Conservation (phyloP, 2,888 invertebrate genomes). For the Synanthedon vespiformis region DNA sequence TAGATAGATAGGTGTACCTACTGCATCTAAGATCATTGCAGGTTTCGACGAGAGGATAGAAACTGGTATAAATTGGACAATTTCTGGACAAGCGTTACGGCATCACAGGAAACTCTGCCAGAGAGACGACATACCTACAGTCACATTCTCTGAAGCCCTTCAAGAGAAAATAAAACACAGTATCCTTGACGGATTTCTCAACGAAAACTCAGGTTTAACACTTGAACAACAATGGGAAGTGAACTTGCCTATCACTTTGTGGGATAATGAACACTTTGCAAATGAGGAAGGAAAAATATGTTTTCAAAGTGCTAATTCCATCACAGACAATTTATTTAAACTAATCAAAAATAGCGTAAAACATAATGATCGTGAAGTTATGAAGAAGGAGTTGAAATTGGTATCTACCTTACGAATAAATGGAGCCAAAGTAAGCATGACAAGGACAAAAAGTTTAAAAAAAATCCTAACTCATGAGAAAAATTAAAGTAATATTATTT, state of each 20-base stretch:
- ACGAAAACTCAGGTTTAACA: slow-evolving; percentile 29
- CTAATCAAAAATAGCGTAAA: slow-evolving; percentile 36
- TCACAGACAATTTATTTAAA: slow-evolving; percentile 37
- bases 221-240: slow-evolving; percentile 46
- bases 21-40: slow-evolving; percentile 9
- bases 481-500: too few relatives aligned
- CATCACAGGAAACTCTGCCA: slow-evolving; percentile 32
- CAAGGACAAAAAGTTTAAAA: too few relatives aligned
- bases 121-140: slow-evolving; percentile 17
- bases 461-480: too few relatives aligned
- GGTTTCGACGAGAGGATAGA: slow-evolving; percentile 50
- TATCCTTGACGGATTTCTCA: slow-evolving; percentile 34
- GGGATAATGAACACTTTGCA: slow-evolving; percentile 48
- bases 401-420: slow-evolving; percentile 37
- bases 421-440: slow-evolving; percentile 28
- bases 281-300: slow-evolving; percentile 45
- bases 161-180: slow-evolving; percentile 42
- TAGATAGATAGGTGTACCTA: background rate
- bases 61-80: slow-evolving; percentile 46
- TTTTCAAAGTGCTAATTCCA: slow-evolving; percentile 33
- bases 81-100: slow-evolving; percentile 28
- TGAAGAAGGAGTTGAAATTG: slow-evolving; percentile 31
- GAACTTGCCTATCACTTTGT: slow-evolving; percentile 34
- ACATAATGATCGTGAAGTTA: slow-evolving; percentile 22
- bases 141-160: slow-evolving; percentile 37